A percentile compares a stretch with the other conserved stretches of the same genome.
Evolutionary conservation across 1,140 invertebrate species (phyloP).

Genomic region (Ooceraea biroi): DNA sequence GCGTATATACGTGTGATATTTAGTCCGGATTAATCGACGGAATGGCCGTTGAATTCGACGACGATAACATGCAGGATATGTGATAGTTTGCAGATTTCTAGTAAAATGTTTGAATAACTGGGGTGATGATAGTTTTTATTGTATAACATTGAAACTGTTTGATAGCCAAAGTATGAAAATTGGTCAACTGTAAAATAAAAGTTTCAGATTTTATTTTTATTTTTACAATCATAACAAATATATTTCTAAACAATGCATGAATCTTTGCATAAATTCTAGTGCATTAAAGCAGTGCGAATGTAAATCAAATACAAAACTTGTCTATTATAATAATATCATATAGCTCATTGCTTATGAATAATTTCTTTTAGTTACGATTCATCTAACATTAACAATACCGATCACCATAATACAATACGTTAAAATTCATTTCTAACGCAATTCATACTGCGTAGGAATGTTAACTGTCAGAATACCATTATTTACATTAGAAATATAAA

Average conservation of each 20-base stretch:
- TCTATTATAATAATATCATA: background rate
- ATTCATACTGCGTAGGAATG: conserved; percentile 12
- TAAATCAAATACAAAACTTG: background rate
- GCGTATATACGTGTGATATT: conserved; percentile 15
- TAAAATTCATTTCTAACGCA: background rate
- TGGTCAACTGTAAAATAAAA: too few relatives aligned
- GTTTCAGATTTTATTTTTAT: too few relatives aligned
- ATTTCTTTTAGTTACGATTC: background rate
- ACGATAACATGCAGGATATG: too few relatives aligned
- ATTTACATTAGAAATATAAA: conserved; percentile 9
- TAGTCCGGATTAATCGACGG: conserved; percentile 18
- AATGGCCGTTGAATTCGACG: background rate
- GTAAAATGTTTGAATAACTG: conserved; percentile 3
- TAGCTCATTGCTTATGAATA: background rate
- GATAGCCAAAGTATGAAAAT: background rate
- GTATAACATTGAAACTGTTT: background rate
- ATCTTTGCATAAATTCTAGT: background rate
- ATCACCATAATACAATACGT: background rate
- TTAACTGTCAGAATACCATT: background rate
- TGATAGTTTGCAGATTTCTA: background rate
- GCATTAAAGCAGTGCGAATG: background rate
- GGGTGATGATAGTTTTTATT: background rate
- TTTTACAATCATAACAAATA: too few relatives aligned
- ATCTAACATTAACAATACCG: background rate
- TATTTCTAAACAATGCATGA: too few relatives aligned